Base-by-base conservation (phyloP, 2,797 vertebrate genomes). In the Molossus molossus region DNA sequence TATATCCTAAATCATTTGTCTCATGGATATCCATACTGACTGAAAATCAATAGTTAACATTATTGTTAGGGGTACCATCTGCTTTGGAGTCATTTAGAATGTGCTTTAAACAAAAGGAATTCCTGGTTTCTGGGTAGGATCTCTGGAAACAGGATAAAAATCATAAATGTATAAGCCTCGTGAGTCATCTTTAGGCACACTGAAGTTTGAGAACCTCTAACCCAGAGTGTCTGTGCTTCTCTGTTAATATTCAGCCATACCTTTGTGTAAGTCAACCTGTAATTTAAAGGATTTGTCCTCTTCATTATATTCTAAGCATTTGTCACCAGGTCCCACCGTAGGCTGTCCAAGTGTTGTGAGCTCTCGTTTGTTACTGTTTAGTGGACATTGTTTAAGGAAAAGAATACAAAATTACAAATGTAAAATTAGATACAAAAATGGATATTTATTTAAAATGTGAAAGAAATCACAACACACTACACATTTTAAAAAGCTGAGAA, bases 221-320 rank as follows among this genome's bases (percentile, higher is more conserved):
- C 5, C 25, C 9, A 23, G 6, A n/a, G 5, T 77, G 17, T 65
- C 3, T 48, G 3, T 9, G 3, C 15, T 45, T 55, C 23, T 75
- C 81, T 33, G 7, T 72, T 87, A 94, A 55, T 73, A 57, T 55
- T 84, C 58, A 81, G 65, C 53, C 6, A 45, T 73, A 69, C 3
- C 4, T 58, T 83, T 75, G 53, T n/a, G 21, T 92, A 83, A 81
- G 17, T 62, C 25, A 62, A 12, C 13, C 10, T 81, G 8, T 45
- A 50, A 67, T 57, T 75, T 91, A 72, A 91, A 77, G 10, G 27
- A 10, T 67, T 15, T 5, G 27, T 76, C 6, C 2, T 67, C 18
- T 84, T 82, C 29, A 37, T 62, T 72, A 27, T 40, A 77, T 62
- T 73, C 48, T 55, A 57, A 67, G 57, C 3, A 85, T 33, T 95